phyloP scores from a whole-genome alignment of 2,888 invertebrate genomes.

The Nemotelus pantherinus region DNA sequence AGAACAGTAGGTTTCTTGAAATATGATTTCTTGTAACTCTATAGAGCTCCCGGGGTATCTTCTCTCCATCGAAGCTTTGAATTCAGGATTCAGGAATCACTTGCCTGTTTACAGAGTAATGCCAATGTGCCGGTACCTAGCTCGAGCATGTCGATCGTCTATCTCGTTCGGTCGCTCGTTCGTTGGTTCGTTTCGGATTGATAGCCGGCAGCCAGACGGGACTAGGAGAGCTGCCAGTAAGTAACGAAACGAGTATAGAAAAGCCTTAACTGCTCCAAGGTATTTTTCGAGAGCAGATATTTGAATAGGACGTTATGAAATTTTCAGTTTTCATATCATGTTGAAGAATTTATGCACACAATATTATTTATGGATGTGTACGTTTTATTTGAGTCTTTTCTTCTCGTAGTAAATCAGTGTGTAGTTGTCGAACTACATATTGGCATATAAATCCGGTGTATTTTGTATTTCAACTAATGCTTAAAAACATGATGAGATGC shows the following conservation, averaged over 20 bases:
- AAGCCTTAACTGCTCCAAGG: conserved; percentile 52
- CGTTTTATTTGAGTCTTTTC: conserved; percentile 49
- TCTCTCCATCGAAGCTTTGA: not conserved
- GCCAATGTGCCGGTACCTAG: not conserved
- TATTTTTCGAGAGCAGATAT: conserved; percentile 54
- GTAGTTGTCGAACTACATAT: too few relatives aligned
- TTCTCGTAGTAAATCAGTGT: not conserved
- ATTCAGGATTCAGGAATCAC: conserved; percentile 38
- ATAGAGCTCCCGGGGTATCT: conserved; percentile 24
- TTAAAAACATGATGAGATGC: too few relatives aligned
- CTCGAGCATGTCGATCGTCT: not conserved
- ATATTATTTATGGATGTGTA: conserved; percentile 49
- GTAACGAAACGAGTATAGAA: conserved; percentile 48
- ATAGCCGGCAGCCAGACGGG: conserved; percentile 15
- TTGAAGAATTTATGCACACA: conserved; percentile 49
- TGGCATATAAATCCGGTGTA: too few relatives aligned
- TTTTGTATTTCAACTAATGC: too few relatives aligned
- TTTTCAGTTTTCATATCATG: conserved; percentile 50
- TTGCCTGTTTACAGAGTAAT: conserved; percentile 15
- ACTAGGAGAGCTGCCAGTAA: conserved; percentile 1
- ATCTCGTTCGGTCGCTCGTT: not conserved
- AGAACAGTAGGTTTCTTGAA: conserved; percentile 21
- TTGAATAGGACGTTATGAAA: conserved; percentile 54
- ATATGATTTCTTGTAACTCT: conserved; percentile 34
- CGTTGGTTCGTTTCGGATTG: conserved; percentile 27